Evolutionary conservation across 1,140 invertebrate genomes (phyloP).

Genomic region (Zaprionus kolodkinae): DNA sequence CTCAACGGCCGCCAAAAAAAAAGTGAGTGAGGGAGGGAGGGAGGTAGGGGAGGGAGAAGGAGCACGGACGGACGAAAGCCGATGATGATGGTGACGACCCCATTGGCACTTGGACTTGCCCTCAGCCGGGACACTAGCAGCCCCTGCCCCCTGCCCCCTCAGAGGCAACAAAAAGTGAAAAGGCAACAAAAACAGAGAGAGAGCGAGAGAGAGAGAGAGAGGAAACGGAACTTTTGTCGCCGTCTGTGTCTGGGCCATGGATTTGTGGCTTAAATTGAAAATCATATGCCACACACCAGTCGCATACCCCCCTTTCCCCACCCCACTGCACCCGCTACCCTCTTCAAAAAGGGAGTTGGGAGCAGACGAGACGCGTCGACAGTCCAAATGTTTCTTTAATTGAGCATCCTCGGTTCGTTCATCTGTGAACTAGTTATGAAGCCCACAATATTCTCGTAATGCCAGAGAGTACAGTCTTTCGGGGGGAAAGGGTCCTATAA

Average conservation of each 20-base stretch:
- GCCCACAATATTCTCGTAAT: slow-evolving; percentile 6
- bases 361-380: too few species aligned
- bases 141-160: background rate
- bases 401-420: slow-evolving; percentile 27
- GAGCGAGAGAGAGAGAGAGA: background rate
- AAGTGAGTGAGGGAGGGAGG: background rate
- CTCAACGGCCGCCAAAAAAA: slow-evolving; percentile 64
- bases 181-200: slow-evolving; percentile 9
- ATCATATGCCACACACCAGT: slow-evolving; percentile 65
- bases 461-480: background rate
- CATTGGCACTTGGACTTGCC: slow-evolving; percentile 59
- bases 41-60: background rate
- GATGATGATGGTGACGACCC: slow-evolving; percentile 47
- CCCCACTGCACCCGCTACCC: slow-evolving; percentile 6
- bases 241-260: slow-evolving; percentile 52
- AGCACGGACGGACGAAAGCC: slow-evolving; percentile 25
- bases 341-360: too few species aligned
- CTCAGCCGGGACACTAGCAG: background rate
- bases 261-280: slow-evolving; percentile 78
- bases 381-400: slow-evolving; percentile 46
- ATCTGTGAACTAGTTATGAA: slow-evolving; percentile 18
- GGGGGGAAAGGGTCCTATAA: too few species aligned
- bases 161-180: slow-evolving; percentile 7
- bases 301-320: background rate
- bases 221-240: slow-evolving; percentile 34